phyloP scores from a whole-genome alignment of 2,797 vertebrate genomes.

The Darevskia mixta region DNA sequence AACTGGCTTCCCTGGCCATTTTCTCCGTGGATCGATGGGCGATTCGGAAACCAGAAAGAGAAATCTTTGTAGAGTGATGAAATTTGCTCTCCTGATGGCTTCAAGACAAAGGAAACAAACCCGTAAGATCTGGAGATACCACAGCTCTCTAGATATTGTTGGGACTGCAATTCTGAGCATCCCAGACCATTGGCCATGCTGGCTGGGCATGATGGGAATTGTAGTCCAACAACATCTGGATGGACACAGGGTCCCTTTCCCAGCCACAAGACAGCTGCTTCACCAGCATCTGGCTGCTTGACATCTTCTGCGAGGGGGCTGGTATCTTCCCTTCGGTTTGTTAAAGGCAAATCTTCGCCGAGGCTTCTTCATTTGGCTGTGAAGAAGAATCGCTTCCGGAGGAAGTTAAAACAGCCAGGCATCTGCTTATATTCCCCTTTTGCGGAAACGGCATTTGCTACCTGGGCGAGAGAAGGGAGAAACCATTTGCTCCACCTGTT shows the following conservation, averaged over 20 bases:
- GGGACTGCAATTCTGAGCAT: too few species aligned
- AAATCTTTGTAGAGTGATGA: background rate
- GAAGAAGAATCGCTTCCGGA: constrained; percentile 92
- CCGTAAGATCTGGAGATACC: background rate
- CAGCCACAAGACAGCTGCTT: accelerated
- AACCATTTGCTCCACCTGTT: too few species aligned
- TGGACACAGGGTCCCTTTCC: background rate
- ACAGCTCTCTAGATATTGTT: too few species aligned
- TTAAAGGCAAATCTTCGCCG: accelerated
- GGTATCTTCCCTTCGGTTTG: background rate
- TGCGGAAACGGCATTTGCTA: constrained; percentile 86
- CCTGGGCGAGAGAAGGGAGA: constrained; percentile 76
- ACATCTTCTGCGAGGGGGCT: background rate
- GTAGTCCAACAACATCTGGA: too few species aligned
- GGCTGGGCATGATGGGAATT: too few species aligned
- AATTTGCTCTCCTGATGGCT: accelerated
- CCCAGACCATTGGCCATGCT: too few species aligned
- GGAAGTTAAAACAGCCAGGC: constrained; percentile 93
- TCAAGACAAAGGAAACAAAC: accelerated
- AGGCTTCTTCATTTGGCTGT: background rate
- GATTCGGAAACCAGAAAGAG: background rate
- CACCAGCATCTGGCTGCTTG: too few species aligned
- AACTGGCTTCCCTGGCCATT: accelerated
- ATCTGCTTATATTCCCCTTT: constrained; percentile 94
- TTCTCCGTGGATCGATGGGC: accelerated